Evolutionary conservation across 64 coral and sea anemone genomes (phyloP).

Genomic region (Dendrophyllia cribrosa): DNA sequence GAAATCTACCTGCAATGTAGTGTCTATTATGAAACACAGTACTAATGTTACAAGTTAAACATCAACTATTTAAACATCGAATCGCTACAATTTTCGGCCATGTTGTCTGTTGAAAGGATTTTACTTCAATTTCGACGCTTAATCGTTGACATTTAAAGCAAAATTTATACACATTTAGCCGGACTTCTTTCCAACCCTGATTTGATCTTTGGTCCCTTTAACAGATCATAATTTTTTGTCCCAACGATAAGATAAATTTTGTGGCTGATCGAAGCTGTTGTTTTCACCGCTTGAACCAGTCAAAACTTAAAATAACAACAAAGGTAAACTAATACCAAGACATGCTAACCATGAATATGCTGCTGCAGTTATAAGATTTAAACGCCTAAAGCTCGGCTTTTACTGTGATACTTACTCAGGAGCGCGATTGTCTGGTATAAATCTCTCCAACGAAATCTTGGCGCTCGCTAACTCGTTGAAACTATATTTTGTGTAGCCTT

Average conservation of each 20-base stretch:
- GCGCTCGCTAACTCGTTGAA: conserved; percentile 95
- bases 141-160: neutral
- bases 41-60: neutral
- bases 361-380: neutral
- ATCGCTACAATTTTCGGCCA: neutral
- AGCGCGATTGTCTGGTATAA: conserved; percentile 93
- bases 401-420: conserved; percentile 66
- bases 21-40: neutral
- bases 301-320: neutral
- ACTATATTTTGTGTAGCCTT: conserved; percentile 80
- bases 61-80: neutral
- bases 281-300: conserved; percentile 10
- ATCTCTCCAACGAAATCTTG: conserved; percentile 84
- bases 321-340: neutral
- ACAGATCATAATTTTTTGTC: conserved; percentile 17
- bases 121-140: neutral
- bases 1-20: neutral
- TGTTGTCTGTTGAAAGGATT: neutral
- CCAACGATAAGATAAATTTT: neutral
- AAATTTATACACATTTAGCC: neutral
- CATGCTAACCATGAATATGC: neutral
- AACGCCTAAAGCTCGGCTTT: neutral
- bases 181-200: neutral
- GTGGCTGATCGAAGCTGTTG: conserved; percentile 6
- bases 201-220: conserved; percentile 22